Evolutionary conservation across 1,140 invertebrate genomes (phyloP).

Genomic region (Brachionus plicatilis): DNA sequence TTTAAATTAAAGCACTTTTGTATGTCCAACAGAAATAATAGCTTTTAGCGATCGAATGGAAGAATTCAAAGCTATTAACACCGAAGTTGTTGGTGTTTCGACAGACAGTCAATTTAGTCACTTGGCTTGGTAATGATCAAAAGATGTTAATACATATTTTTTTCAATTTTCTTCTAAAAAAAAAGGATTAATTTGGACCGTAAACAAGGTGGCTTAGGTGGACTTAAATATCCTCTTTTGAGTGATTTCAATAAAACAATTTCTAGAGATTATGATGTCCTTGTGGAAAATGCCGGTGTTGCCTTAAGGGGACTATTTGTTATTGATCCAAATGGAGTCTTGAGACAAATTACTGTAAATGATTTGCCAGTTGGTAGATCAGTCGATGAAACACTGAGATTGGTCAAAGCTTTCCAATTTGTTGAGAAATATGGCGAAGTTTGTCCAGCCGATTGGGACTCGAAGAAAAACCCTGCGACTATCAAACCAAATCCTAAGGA

Average conservation of each 20-base stretch:
- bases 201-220: slow-evolving; percentile 80
- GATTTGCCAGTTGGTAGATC: slow-evolving; percentile 67
- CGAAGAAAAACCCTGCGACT: slow-evolving; percentile 44
- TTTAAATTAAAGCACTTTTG: slow-evolving; percentile 65
- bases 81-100: slow-evolving; percentile 81
- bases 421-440: slow-evolving; percentile 80
- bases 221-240: slow-evolving; percentile 79
- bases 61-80: slow-evolving; percentile 78
- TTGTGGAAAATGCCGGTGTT: slow-evolving; percentile 75
- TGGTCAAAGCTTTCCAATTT: slow-evolving; percentile 87
- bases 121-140: slow-evolving; percentile 64
- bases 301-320: slow-evolving; percentile 70
- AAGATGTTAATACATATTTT: too few relatives aligned
- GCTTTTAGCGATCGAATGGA: slow-evolving; percentile 84
- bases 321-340: slow-evolving; percentile 63
- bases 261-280: slow-evolving; percentile 76
- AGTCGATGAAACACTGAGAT: slow-evolving; percentile 79
- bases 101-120: slow-evolving; percentile 93
- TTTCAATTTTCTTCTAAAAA: background rate
- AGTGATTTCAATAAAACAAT: slow-evolving; percentile 86
- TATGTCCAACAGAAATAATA: slow-evolving; percentile 90
- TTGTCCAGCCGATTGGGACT: slow-evolving; percentile 53
- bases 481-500: slow-evolving; percentile 53
- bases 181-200: slow-evolving; percentile 8
- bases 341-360: slow-evolving; percentile 68